Evolutionary conservation across 1,140 invertebrate genomes (phyloP), one percentile per base, ranked within the genome.

Genomic region (Bicyclus anynana): DNA sequence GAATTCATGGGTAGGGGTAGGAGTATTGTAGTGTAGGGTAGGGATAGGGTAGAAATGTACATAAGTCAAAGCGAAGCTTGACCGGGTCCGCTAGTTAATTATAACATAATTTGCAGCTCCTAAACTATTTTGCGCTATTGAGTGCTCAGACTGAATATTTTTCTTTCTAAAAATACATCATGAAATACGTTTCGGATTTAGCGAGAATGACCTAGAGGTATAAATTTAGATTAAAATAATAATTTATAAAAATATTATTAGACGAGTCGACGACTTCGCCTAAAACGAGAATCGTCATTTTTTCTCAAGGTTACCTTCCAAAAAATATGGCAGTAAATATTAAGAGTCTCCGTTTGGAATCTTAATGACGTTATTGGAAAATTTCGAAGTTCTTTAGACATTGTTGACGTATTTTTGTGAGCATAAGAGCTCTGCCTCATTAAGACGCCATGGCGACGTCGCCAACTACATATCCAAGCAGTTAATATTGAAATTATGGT

Each of bases 141-240:
- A 49, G 23, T 50, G 47, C 27, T 50, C 47, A 48, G 37, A 44
- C 17, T 23, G 35, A 38, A 57, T 51, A 57, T 51, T 50, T 51
- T 50, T 27, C 17, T 18, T 35, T 29, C 55, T 21, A 23, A 51
- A 56, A 56, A 49, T 56, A 56, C 38, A 29, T 7, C 12, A 23
- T 20, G 53, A 14, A 14, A 35, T 1, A 35, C 37, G 37, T 18
- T 44, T 12, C 38, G 37, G 5, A 53, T 16, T 44, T 18, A 44
- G 23, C 40, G 13, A 44, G 27, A n/a, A 13, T 33, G 26, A 51
- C 26, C 47, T 50, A 20, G 18, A 23, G 33, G 16, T 57, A 50
- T 18, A 51, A 51, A 51, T 10, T 44, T 44, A 44, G 40, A 44
- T 20, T 9, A 18, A 42, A n/a, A 18, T 29, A 29, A 44, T 9